Conservation (phyloP, 2,113 vertebrate genomes). For the Oenanthe melanoleuca region DNA sequence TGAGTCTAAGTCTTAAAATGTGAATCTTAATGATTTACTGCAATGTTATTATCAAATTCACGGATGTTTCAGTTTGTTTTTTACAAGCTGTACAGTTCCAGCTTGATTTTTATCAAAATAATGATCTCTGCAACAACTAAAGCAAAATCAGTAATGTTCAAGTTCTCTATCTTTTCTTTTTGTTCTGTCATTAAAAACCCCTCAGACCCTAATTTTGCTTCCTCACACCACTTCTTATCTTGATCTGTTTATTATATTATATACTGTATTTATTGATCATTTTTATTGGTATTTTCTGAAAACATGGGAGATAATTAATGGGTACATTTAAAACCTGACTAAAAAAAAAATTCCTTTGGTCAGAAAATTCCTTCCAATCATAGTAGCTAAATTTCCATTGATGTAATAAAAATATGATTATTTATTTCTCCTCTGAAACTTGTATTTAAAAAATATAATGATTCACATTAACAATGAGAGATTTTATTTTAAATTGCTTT, state of each 20-base stretch:
- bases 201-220: background rate
- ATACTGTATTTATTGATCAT: background rate
- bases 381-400: background rate
- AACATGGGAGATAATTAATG: background rate
- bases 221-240: background rate
- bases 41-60: background rate
- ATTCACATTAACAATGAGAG: background rate
- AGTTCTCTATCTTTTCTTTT: background rate
- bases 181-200: background rate
- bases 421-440: background rate
- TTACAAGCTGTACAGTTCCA: background rate
- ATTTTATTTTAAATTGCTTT: background rate
- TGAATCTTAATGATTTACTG: background rate
- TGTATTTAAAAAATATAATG: background rate
- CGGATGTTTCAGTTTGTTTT: background rate
- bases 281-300: background rate
- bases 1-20: background rate
- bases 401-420: background rate
- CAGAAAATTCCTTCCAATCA: background rate
- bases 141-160: background rate
- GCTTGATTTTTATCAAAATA: background rate
- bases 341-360: background rate
- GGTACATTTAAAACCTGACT: background rate
- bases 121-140: background rate
- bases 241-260: background rate